phyloP scores from a whole-genome alignment of 2,888 invertebrate species.

The Latheticus oryzae region DNA sequence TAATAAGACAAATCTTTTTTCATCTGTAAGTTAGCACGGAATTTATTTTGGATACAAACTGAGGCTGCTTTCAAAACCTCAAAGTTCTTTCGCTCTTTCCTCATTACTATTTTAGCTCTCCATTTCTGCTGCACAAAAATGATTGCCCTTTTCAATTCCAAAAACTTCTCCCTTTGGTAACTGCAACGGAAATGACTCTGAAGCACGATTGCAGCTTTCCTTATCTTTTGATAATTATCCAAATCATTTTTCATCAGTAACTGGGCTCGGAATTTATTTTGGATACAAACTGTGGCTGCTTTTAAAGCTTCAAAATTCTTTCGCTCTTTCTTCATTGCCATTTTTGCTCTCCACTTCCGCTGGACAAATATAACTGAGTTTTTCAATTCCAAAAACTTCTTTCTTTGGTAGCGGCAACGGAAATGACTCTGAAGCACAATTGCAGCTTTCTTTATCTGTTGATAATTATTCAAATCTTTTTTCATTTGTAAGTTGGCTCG shows the following conservation, averaged over 20 bases:
- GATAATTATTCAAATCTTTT: constrained; percentile 53
- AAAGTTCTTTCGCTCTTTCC: background rate
- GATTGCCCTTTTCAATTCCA: constrained; percentile 45
- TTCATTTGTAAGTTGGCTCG: constrained; percentile 46
- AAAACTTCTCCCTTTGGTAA: constrained; percentile 37
- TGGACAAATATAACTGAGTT: constrained; percentile 60
- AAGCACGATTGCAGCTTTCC: constrained; percentile 50
- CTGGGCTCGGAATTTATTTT: constrained; percentile 45
- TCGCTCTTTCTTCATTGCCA: constrained; percentile 54
- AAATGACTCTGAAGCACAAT: constrained; percentile 56
- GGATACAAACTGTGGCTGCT: constrained; percentile 58
- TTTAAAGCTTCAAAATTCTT: constrained; percentile 45
- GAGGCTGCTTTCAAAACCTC: constrained; percentile 40
- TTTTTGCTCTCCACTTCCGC: constrained; percentile 64
- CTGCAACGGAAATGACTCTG: constrained; percentile 61
- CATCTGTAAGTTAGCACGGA: constrained; percentile 52
- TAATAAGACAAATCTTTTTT: background rate
- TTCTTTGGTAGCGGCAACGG: constrained; percentile 55
- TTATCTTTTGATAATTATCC: constrained; percentile 60
- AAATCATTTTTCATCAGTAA: background rate
- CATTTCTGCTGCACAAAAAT: constrained; percentile 64
- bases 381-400: constrained; percentile 28
- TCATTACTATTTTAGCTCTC: constrained; percentile 59
- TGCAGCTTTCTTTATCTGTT: constrained; percentile 56
- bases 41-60: constrained; percentile 65